Evolutionary conservation across 1,140 invertebrate genomes (phyloP).

Genomic region (Cotesia glomerata): DNA sequence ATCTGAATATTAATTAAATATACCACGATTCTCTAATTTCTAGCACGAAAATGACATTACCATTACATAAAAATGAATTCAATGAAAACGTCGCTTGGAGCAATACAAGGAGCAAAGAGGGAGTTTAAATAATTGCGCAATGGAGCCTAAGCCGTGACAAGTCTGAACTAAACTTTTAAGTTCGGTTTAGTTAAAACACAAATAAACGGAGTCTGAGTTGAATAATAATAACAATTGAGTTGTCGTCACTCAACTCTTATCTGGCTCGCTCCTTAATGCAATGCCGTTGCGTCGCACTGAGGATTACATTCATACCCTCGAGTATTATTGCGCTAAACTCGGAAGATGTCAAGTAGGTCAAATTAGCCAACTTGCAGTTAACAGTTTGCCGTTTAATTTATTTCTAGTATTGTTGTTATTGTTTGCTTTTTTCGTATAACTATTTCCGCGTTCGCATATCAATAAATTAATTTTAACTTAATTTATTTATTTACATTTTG

Average conservation of each 20-base stretch:
- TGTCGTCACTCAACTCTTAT: background rate
- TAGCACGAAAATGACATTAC: constrained; percentile 59
- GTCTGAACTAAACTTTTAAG: constrained; percentile 30
- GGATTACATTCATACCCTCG: background rate
- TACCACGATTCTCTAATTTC: constrained; percentile 46
- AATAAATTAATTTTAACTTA: too few relatives aligned
- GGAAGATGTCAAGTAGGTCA: constrained; percentile 8
- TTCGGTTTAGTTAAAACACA: too few relatives aligned
- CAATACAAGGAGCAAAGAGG: too few relatives aligned
- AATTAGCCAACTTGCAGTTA: background rate
- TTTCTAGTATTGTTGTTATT: background rate
- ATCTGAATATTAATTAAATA: too few relatives aligned
- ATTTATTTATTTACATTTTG: too few relatives aligned
- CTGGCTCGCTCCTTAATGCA: background rate
- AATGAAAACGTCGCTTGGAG: too few relatives aligned
- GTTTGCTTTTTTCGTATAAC: background rate
- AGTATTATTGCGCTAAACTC: constrained; percentile 1
- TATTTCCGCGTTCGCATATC: background rate
- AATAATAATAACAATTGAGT: too few relatives aligned
- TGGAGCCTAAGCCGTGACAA: too few relatives aligned
- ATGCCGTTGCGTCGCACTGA: background rate
- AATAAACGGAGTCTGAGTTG: too few relatives aligned
- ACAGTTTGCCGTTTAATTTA: too few relatives aligned
- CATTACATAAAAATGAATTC: constrained; percentile 50
- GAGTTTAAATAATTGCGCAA: too few relatives aligned